Evolutionary conservation across 2,888 invertebrate genomes (phyloP), one percentile per base, ranked within the genome.

Genomic region (Acleris emargana): DNA sequence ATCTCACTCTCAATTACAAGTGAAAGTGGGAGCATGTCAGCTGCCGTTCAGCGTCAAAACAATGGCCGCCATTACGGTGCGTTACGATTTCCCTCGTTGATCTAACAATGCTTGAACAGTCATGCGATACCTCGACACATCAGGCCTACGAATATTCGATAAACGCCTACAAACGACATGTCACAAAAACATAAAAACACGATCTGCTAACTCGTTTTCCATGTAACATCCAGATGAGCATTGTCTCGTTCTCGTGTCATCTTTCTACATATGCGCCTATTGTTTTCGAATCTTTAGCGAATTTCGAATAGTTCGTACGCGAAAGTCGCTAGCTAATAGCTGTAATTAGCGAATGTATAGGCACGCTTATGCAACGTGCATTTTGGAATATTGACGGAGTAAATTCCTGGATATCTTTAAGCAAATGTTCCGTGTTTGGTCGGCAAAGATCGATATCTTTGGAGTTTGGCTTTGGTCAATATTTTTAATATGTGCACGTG

Each of bases 41-140:
- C 60, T 55, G 51, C 45, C 60, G 38, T 17, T 28, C 53, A 54
- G 52, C 68, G 76, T 75, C 76, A 76, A 79, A 76, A 81, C 82
- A 82, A 81, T 81, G 71, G 76, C 59, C 70, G 53, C 58, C 32
- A 61, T 64, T 61, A 58, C 58, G 62, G 69, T 68, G 67, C 69
- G 55, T 67, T 68, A 68, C 64, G 71, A 69, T 71, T 68, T 69
- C 71, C 66, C 69, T 69, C 60, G 55, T 61, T 66, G 61, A 66
- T 66, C 62, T 55, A 61, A 66, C 61, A 61, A 61, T 57, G 38
- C 43, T 22, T 25, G 47, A 53, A 52, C 55, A 59, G 60, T 66
- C 61, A 57, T 61, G 47, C 38, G 66, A 66, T 66, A 57, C 66
- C 52, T 42, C 18, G 47, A 28, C 51, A 55, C 60, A 9, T 32